These are phyloP conservation scores for Desmodus rotundus DNA, from an alignment of 2,113 vertebrate genomes.

Conservation along the genomic window DNA sequence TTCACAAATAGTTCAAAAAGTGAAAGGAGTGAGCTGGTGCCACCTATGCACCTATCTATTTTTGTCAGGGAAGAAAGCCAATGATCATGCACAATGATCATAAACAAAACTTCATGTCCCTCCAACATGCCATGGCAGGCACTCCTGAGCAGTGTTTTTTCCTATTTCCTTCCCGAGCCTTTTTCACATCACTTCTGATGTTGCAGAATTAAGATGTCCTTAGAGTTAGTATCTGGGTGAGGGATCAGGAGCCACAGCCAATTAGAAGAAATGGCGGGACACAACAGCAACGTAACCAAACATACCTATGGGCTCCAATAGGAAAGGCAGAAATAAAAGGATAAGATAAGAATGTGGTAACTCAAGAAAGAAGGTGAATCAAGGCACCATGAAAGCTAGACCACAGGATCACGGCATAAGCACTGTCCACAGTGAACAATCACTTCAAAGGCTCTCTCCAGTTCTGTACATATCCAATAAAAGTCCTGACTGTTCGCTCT, in stretches of 20 bases:
- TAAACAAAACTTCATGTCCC: background rate
- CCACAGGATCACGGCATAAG: background rate
- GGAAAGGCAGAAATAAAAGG: too few species aligned
- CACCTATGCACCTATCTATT: background rate
- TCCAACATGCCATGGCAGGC: background rate
- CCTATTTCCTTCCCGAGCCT: too few species aligned
- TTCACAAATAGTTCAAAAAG: background rate
- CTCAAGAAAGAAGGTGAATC: background rate
- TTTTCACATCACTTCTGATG: too few species aligned
- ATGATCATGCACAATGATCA: background rate
- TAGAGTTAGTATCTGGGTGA: too few species aligned
- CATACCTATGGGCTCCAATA: too few species aligned
- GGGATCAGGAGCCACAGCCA: too few species aligned
- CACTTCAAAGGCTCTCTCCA: background rate
- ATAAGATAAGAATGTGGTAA: background rate
- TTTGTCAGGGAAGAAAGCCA: background rate
- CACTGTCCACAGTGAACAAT: background rate
- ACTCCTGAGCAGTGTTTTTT: background rate
- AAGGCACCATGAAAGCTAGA: background rate
- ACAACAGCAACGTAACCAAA: too few species aligned
- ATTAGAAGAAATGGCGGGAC: too few species aligned
- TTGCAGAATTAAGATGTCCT: too few species aligned
- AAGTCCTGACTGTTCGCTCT: background rate
- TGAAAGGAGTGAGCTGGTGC: background rate
- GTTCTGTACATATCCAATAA: background rate